Percentiles rank a stretch among this genome's conserved stretches.
Evolutionary conservation across 2,797 vertebrate species (phyloP).

Genomic region (Sarcoramphus papa): DNA sequence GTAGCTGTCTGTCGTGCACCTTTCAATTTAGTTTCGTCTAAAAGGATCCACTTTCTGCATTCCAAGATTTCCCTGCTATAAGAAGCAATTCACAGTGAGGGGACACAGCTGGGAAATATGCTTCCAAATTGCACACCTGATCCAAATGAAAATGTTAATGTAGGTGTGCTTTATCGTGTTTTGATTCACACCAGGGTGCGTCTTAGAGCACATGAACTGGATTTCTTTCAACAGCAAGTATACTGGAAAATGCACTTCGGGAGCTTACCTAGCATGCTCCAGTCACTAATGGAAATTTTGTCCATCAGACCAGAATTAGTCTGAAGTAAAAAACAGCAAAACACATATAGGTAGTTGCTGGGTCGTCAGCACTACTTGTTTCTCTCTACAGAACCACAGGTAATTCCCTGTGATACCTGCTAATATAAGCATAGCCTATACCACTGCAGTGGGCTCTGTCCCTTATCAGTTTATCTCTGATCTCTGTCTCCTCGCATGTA

Average conservation of each 20-base stretch:
- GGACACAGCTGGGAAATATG: not conserved
- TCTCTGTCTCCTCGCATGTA: not conserved
- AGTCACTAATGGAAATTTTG: not conserved
- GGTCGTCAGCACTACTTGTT: not conserved
- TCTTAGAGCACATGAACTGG: not conserved
- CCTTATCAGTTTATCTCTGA: not conserved
- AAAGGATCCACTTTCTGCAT: not conserved
- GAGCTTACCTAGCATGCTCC: not conserved
- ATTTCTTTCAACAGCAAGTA: not conserved
- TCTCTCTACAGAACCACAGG: not conserved
- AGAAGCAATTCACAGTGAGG: not conserved
- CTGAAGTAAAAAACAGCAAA: not conserved
- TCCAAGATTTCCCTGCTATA: not conserved
- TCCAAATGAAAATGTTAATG: not conserved
- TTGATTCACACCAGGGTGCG: not conserved
- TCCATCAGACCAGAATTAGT: not conserved
- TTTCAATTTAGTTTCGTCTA: not conserved
- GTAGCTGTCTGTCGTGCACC: not conserved
- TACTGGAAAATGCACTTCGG: not conserved
- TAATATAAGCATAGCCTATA: not conserved
- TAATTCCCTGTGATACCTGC: not conserved
- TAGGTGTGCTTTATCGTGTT: not conserved
- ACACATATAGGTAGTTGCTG: not conserved
- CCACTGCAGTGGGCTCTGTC: not conserved
- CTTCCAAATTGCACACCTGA: not conserved